Base-by-base conservation (phyloP, 2,888 invertebrate genomes). In the Harpalus rufipes region DNA sequence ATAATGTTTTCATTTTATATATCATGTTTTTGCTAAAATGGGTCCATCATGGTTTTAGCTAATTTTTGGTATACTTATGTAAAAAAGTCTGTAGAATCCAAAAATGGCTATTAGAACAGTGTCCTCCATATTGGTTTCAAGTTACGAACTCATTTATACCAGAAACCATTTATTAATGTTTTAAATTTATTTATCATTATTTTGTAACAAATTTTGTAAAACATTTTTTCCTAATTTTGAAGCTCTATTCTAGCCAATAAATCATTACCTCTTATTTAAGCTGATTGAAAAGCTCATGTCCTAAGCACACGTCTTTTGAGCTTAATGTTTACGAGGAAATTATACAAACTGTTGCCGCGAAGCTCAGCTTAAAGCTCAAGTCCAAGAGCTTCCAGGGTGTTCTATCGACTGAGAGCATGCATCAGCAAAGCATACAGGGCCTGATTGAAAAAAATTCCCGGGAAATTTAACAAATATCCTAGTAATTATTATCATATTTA, bases 301-400 rank as follows among this genome's bases (percentile, higher is more conserved):
- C 79, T 79, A 80, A 80, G 61, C 41, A 61, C 61, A 41, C 41
- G 59, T 61, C 80, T 80, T 59, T 32, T 39, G 80, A 61, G 61
- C 80, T 80, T 80, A 80, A 80, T 80, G 80, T 80, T 80, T 80
- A 80, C 80, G 80, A 80, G 61, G 41, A 80, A 61, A 80, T 80
- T 80, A 80, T 80, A 80, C 80, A 80, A 80, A 80, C 80, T 80
- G 80, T 80, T 80, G 80, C 80, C 59, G 80, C 80, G 18, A 72
- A 76, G 44, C 56, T 32, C n/a, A 41, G 58, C 56, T 78, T 21
- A 32, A 78, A 78, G 78, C 58, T 32, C 56, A 58, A 56, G 72
- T 16, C 21, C 21, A 74, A 74, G 51, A 44, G 41, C 74, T 72
- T 41, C 72, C 0, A 14, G 41, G 12, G 39, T 10, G 25, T 21